Base-by-base conservation (phyloP, 2,888 invertebrate genomes). In the Mythimna loreyi region DNA sequence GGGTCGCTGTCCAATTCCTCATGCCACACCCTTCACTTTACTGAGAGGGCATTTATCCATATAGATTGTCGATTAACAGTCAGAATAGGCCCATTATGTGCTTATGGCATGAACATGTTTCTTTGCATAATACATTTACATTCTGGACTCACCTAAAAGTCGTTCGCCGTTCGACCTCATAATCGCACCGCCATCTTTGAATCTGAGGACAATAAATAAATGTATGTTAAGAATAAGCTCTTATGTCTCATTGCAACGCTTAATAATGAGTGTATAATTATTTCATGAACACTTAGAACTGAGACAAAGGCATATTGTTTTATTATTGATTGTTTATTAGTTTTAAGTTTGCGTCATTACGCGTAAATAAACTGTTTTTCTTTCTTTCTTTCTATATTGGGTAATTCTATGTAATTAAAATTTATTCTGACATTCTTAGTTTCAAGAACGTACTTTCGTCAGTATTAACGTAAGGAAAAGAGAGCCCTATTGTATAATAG, bases 131-230 rank as follows among this genome's bases (percentile, higher is more conserved):
- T 82, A 74, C 73, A 89, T 90, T 90, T 90, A 87, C 86, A 92
- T 88, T 89, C 86, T 84, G 79, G 78, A 91, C 94, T 94, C 84
- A 94, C 95, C 93, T 94, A 91, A 90, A 92, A 89, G 84, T 86
- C 75, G 89, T 86, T 89, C 85, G 86, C 84, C 75, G 85, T 85
- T 82, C 85, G 85, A 84, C 86, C 89, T 94, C 94, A 94, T 94
- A 93, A 94, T 90, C 92, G 91, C 84, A 80, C 83, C 86, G 89
- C 88, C 94, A 94, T 94, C 84, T 86, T 91, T 85, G 83, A 85
- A 93, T 91, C 95, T 95, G 95, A 55, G 85, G 91, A 90, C 85
- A 94, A 90, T 86, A 86, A 87, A 83, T 75, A 80, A 69, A 81
- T 65, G 64, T 72, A 80, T 60, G 80, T 81, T 80, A 69, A 75